Conservation (phyloP, 2,888 invertebrate species). For the Drosophila acutilabella region DNA sequence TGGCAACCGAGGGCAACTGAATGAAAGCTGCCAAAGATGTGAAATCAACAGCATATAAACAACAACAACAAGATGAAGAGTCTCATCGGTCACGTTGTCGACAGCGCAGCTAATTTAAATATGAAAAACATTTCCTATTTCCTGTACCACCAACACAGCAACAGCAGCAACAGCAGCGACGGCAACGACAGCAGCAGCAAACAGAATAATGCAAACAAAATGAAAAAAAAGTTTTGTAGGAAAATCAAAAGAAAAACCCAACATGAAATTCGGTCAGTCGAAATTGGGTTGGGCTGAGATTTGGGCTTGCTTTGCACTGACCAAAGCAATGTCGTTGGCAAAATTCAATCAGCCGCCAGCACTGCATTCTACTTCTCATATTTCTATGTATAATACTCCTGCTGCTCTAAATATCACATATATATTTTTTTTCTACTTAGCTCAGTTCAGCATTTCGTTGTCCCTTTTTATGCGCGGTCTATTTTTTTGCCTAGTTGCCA, state of each 20-base stretch:
- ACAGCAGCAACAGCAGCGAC: background rate
- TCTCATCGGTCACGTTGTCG: slow-evolving; percentile 18
- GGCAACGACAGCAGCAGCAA: background rate
- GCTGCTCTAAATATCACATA: background rate
- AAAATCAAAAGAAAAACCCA: slow-evolving; percentile 10
- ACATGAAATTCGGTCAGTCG: slow-evolving; percentile 23
- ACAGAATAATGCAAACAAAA: slow-evolving; percentile 14
- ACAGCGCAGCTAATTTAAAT: slow-evolving; percentile 68
- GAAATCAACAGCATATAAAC: slow-evolving; percentile 32
- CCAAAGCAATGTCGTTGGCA: slow-evolving; percentile 28
- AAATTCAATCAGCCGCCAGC: slow-evolving; percentile 45
- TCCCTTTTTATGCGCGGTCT: slow-evolving; percentile 11
- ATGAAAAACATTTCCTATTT: slow-evolving; percentile 79
- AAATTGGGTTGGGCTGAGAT: slow-evolving; percentile 1
- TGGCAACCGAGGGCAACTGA: slow-evolving; percentile 19
- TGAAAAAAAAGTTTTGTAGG: background rate
- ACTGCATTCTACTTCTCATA: background rate
- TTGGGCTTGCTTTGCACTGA: slow-evolving; percentile 4
- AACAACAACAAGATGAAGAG: slow-evolving; percentile 6
- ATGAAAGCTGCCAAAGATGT: slow-evolving; percentile 56
- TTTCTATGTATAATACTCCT: background rate
- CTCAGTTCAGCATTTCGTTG: background rate
- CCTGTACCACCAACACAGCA: slow-evolving; percentile 51
- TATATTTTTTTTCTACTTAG: background rate
- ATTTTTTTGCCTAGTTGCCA: slow-evolving; percentile 35